Evolutionary conservation across 1,140 invertebrate species (phyloP), one percentile per base, ranked within the genome.

Genomic region (Drosophila athabasca): DNA sequence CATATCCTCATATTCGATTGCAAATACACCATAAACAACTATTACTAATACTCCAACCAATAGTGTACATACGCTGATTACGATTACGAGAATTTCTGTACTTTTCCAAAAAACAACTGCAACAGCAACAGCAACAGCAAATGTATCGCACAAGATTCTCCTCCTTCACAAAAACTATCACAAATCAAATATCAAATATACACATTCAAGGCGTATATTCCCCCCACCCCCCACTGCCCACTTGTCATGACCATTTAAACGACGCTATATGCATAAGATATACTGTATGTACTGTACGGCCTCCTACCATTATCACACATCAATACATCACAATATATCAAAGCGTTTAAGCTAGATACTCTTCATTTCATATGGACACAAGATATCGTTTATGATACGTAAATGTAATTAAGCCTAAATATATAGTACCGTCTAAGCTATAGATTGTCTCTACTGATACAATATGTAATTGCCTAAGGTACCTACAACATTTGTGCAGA

Each of bases 401-500:
- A 71, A 76, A 76, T 80, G 76, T 84, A 84, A 85, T 87, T 87
- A 85, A 69, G 82, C 65, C 75, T 54, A 66, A 29, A n/a, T 75
- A 75, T 54, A 62, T 75, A 75, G 44, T 64, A 62, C 54, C 59
- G 35, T 52, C 50, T 75, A 74, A 55, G 71, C 71, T 58, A 58
- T 66, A 74, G 70, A 67, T 77, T 74, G 78, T 87, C 82, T 82
- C 74, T 87, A 39, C 35, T 5, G 35, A 39, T 39, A 39, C 35
- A 61, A 74, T 70, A 85, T 85, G 83, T 87, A 88, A 72, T 83
- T 39, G 50, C 82, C 83, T 87, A 88, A 88, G 82, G 82, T 87
- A 87, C 82, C 82, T 88, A 87, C 83, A 88, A 71, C 35, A 88
- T 79, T 83, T 76, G 82, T 55, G 71, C 83, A 82, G 78, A 88